phyloP scores from a whole-genome alignment of 2,888 invertebrate species.

The Bellardia bayeri region DNA sequence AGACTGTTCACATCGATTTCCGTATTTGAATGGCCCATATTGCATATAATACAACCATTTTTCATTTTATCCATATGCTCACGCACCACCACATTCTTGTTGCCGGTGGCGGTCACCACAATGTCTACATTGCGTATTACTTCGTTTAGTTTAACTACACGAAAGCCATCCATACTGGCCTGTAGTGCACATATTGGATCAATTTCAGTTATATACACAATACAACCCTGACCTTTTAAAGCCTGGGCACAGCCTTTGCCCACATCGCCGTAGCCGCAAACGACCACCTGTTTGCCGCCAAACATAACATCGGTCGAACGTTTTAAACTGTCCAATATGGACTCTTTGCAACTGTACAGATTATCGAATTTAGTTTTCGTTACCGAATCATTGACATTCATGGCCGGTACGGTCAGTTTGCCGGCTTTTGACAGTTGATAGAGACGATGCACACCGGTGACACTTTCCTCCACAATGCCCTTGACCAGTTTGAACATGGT shows the following conservation, averaged over 20 bases:
- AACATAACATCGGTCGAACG: constrained; percentile 94
- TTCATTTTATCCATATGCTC: constrained; percentile 99
- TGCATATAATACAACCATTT: constrained; percentile 97
- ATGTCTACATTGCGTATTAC: constrained; percentile 97
- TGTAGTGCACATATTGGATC: constrained; percentile 99
- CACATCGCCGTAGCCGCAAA: constrained; percentile 98
- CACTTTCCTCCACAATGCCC: constrained; percentile 98
- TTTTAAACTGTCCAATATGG: constrained; percentile 90
- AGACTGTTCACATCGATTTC: constrained; percentile 97
- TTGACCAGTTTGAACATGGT: constrained; percentile 96
- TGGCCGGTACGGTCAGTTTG: constrained; percentile 97
- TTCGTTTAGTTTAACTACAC: constrained; percentile 97
- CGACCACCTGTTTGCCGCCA: constrained; percentile 97
- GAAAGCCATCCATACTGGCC: constrained; percentile 98
- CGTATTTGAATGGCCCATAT: constrained; percentile 99
- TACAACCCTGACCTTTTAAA: constrained; percentile 96
- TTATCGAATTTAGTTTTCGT: constrained; percentile 99
- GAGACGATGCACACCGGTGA: constrained; percentile 98
- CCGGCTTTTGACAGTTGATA: constrained; percentile 98
- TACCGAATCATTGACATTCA: constrained; percentile 99
- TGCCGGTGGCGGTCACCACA: constrained; percentile 98
- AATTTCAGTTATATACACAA: constrained; percentile 95
- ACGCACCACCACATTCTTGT: constrained; percentile 97
- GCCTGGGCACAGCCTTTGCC: constrained; percentile 99
- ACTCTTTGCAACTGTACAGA: constrained; percentile 97